Evolutionary conservation across 1,140 invertebrate genomes (phyloP).

Genomic region (Battus philenor): DNA sequence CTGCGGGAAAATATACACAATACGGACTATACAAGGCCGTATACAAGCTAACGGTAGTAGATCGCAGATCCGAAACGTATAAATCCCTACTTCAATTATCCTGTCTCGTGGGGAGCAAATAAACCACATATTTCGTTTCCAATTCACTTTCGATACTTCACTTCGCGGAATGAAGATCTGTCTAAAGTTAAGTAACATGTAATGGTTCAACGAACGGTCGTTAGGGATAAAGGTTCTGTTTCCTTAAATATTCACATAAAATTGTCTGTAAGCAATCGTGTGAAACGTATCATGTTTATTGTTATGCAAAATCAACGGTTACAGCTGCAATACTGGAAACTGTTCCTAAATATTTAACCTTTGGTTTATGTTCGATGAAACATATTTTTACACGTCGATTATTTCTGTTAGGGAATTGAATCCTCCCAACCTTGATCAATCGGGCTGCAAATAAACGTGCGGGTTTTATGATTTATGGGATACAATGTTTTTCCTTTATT

Average conservation of each 20-base stretch:
- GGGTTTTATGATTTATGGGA: constrained; percentile 33
- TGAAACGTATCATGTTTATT: constrained; percentile 11
- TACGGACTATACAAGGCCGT: constrained; percentile 28
- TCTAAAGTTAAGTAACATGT: constrained; percentile 40
- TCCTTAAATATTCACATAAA: constrained; percentile 9
- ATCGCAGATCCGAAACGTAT: constrained; percentile 58
- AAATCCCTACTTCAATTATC: constrained; percentile 71
- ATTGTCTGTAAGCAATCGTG: constrained; percentile 9
- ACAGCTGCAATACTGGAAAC: constrained; percentile 9
- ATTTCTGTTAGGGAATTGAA: constrained; percentile 16
- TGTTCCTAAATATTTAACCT: constrained; percentile 5
- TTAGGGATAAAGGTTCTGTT: background rate
- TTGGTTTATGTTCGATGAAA: constrained; percentile 1
- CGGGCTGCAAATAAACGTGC: constrained; percentile 29
- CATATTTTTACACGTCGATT: constrained; percentile 16
- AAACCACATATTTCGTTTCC: constrained; percentile 57
- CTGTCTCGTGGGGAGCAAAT: constrained; percentile 56
- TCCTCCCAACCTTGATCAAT: constrained; percentile 30
- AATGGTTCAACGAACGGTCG: constrained; percentile 21
- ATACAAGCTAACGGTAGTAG: constrained; percentile 30
- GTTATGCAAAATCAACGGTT: constrained; percentile 11
- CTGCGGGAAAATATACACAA: constrained; percentile 28
- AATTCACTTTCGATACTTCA: constrained; percentile 53
- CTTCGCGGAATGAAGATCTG: constrained; percentile 30
- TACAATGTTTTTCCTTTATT: constrained; percentile 47